Base-by-base conservation (phyloP, 2,113 vertebrate genomes). In the Archilochus colubris region DNA sequence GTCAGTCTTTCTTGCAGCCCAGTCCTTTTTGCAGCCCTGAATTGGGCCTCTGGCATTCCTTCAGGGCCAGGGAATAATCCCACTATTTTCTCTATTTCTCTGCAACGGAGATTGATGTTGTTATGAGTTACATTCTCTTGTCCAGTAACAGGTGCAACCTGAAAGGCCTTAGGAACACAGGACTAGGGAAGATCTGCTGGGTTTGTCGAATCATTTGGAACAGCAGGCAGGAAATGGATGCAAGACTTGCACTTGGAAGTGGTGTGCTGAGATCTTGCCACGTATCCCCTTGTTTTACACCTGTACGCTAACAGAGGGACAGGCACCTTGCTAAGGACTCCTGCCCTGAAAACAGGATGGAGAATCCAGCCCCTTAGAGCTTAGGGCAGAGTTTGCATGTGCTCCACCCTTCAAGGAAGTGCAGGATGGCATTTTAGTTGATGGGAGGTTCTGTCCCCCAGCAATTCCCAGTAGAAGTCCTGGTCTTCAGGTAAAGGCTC, bases 21-120 rank as follows among this genome's bases (percentile, higher is more conserved):
- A 24, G 43, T 94, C 63, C 33, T 22, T 54, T 88, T 16, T 69
- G 72, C 55, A 80, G 85, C 68, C 46, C 31, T 83, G 75, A 77
- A 63, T 16, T 51, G n/a, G 43, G 76, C 72, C 31, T 24, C 25
- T 57, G 59, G 64, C 48, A 6, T 44, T 67, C 33, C 72, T 91
- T 25, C 25, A 15, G 2, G 8, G 30, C 53, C n/a, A 36, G 76
- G 85, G 63, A 84, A 15, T 36, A 20, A 21, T 94, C 62, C 57
- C 17, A 31, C 67, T 86, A 13, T 91, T 69, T 86, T 75, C 48
- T 67, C n/a, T 81, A 30, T 74, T 74, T 83, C 59, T 64, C 33
- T 88, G 48, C 67, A 72, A 1, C 33, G 0, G 0, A 5, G 5
- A 23, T 51, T 75, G 73, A 54, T 0, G 7, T 12, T 38, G 0